Conservation (phyloP, 2,797 vertebrate species). For the Rhodeus uyekii region DNA sequence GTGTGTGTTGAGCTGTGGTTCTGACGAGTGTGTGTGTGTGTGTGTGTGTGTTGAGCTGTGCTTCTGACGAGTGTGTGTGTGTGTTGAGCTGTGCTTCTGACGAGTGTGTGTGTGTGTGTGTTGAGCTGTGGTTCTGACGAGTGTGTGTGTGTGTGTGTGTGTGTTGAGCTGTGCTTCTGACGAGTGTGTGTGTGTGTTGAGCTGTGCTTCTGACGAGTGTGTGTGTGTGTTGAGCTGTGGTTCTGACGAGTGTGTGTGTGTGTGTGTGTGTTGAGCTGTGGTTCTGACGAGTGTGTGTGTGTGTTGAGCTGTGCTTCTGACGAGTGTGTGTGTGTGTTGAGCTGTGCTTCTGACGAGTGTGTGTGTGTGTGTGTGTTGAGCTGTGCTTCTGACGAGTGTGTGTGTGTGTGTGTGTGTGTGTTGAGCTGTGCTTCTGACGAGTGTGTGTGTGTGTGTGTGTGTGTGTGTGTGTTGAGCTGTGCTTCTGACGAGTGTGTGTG, state of each 20-base stretch:
- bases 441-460: not conserved
- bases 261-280: too few relatives aligned
- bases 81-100: too few relatives aligned
- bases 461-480: not conserved
- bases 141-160: too few relatives aligned
- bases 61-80: slow-evolving; percentile 97
- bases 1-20: not conserved
- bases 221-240: too few relatives aligned
- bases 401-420: not conserved
- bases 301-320: slow-evolving; percentile 90
- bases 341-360: slow-evolving; percentile 92
- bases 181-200: not conserved
- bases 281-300: slow-evolving; percentile 80
- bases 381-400: slow-evolving; percentile 92
- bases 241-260: not conserved
- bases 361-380: slow-evolving; percentile 63
- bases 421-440: too few relatives aligned
- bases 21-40: slow-evolving; percentile 81
- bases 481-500: not conserved
- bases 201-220: not conserved
- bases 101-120: slow-evolving; percentile 59
- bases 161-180: not conserved
- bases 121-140: not conserved
- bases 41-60: slow-evolving; percentile 89
- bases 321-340: slow-evolving; percentile 99